Percentiles rank a stretch among this genome's conserved stretches.
These are phyloP conservation scores for Parnassius orleans DNA, from an alignment of 2,888 invertebrate genomes.

Conservation along the genomic window DNA sequence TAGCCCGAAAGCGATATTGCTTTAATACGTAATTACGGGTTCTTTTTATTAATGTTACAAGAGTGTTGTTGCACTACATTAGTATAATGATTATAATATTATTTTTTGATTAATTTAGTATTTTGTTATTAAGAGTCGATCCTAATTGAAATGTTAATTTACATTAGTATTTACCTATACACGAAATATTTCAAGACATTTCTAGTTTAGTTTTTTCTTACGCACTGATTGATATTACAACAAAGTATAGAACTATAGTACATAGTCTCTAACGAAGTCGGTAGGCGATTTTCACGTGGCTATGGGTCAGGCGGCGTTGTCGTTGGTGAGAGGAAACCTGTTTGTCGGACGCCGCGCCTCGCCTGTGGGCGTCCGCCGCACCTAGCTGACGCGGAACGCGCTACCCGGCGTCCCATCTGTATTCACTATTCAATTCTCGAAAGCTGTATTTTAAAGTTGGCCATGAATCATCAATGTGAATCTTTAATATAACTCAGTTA, in stretches of 20 bases:
- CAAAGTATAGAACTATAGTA: not conserved
- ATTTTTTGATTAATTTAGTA: no score
- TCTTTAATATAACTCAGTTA: constrained; percentile 13
- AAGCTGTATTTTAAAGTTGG: constrained; percentile 20
- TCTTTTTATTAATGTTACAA: not conserved
- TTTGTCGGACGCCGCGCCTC: constrained; percentile 52
- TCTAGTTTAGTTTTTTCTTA: no score
- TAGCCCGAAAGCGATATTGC: constrained; percentile 13
- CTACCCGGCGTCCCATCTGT: constrained; percentile 26
- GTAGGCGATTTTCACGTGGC: constrained; percentile 34
- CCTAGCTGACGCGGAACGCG: constrained; percentile 40
- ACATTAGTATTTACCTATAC: no score
- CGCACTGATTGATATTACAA: no score
- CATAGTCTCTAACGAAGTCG: constrained; percentile 10
- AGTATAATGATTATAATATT: not conserved
- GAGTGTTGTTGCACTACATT: not conserved
- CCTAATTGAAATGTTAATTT: no score
- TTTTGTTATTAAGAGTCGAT: no score
- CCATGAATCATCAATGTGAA: constrained; percentile 16
- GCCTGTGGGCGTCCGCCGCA: constrained; percentile 53
- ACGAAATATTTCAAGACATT: no score
- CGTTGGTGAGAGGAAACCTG: constrained; percentile 74
- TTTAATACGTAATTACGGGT: constrained; percentile 3
- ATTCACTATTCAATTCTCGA: constrained; percentile 23
- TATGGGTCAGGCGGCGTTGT: constrained; percentile 37